A percentile compares a stretch with the other conserved stretches of the same genome.
These are phyloP conservation scores for Echiichthys vipera DNA, from an alignment of 2,797 vertebrate species.

Conservation along the genomic window DNA sequence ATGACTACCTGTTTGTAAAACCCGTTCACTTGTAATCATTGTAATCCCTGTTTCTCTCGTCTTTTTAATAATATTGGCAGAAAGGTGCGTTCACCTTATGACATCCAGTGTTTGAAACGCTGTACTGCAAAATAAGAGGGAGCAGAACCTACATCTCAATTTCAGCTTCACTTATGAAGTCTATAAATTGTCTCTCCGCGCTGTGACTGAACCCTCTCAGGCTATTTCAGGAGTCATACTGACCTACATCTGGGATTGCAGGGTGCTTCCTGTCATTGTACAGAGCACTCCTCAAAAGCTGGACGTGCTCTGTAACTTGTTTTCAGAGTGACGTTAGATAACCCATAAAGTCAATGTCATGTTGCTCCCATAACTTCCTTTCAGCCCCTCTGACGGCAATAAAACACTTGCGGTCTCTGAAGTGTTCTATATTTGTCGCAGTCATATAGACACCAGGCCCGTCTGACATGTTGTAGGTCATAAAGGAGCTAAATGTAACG, in stretches of 20 bases:
- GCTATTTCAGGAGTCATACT: background rate
- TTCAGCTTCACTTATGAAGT: background rate
- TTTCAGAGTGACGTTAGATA: background rate
- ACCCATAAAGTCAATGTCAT: conserved; percentile 11
- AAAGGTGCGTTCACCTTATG: background rate
- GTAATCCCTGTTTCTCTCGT: background rate
- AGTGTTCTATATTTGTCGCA: conserved; percentile 2
- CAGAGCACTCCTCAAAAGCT: background rate
- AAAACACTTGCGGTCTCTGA: background rate
- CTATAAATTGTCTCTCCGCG: too few relatives aligned
- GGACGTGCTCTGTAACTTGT: background rate
- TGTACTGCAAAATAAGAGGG: background rate
- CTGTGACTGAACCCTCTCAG: background rate
- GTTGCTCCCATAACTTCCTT: conserved; percentile 11
- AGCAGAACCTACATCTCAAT: background rate
- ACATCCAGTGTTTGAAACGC: background rate
- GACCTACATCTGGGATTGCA: conserved; percentile 11
- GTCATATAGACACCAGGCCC: background rate
- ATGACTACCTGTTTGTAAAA: background rate
- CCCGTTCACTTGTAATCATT: background rate
- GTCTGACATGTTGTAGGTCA: background rate
- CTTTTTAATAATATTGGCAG: background rate
- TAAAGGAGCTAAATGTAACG: background rate
- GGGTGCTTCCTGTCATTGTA: conserved; percentile 46
- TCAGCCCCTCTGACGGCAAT: conserved; percentile 8